Evolutionary conservation across 2,888 invertebrate species (phyloP).

Genomic region (Hypena proboscidalis): DNA sequence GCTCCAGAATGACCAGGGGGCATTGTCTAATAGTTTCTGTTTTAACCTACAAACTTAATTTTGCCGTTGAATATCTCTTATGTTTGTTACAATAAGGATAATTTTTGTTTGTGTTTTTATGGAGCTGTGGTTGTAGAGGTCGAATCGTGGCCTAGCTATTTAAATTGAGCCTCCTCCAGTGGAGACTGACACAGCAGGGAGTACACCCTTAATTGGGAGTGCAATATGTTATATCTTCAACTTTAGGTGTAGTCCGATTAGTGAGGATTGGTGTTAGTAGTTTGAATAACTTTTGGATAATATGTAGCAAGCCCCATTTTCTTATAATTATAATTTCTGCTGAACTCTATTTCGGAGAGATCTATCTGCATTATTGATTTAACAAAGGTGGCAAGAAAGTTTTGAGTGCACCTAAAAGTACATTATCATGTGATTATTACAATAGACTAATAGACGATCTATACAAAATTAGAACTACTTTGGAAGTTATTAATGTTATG

Average conservation of each 20-base stretch:
- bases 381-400: too few relatives aligned
- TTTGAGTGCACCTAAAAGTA: too few relatives aligned
- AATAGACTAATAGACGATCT: too few relatives aligned
- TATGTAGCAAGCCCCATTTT: too few relatives aligned
- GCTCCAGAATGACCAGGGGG: constrained; percentile 69
- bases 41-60: constrained; percentile 50
- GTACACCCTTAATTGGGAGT: constrained; percentile 80
- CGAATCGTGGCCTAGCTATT: constrained; percentile 77
- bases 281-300: constrained; percentile 10
- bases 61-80: constrained; percentile 36
- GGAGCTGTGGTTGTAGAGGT: constrained; percentile 51
- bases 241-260: constrained; percentile 47
- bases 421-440: too few relatives aligned
- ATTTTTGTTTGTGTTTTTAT: constrained; percentile 28
- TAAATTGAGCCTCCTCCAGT: constrained; percentile 72
- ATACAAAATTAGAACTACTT: too few relatives aligned
- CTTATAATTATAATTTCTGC: too few relatives aligned
- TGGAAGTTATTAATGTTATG: too few relatives aligned
- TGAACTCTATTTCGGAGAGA: too few relatives aligned
- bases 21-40: constrained; percentile 72
- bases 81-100: constrained; percentile 27
- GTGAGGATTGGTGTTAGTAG: constrained; percentile 49
- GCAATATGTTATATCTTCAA: constrained; percentile 78
- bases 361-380: too few relatives aligned
- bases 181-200: constrained; percentile 76